These are phyloP conservation scores for Scleropages formosus DNA, from an alignment of 2,797 vertebrate genomes.

Conservation along the genomic window DNA sequence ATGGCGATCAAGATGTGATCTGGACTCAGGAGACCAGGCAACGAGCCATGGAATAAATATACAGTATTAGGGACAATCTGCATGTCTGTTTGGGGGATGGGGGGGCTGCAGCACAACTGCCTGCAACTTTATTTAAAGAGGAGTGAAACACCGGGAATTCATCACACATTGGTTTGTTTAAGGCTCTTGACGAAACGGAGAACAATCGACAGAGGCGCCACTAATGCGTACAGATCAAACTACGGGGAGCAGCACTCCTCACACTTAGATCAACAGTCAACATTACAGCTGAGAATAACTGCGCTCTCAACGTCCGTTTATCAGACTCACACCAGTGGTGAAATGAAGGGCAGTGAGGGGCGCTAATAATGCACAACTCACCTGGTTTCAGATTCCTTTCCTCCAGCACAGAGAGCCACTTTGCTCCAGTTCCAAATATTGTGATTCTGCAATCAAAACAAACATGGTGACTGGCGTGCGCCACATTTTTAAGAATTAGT, in stretches of 20 bases:
- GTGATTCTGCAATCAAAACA: slow-evolving; percentile 77
- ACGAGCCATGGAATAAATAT: slow-evolving; percentile 26
- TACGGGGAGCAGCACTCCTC: neutral
- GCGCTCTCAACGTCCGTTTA: neutral
- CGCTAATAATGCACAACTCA: slow-evolving; percentile 57
- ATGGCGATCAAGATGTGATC: slow-evolving; percentile 28
- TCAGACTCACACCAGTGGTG: too few relatives aligned
- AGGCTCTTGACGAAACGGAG: neutral
- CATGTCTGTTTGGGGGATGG: slow-evolving; percentile 23
- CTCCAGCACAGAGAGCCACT: slow-evolving; percentile 90
- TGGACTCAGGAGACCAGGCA: slow-evolving; percentile 18
- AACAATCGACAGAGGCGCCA: neutral
- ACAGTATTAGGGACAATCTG: slow-evolving; percentile 30
- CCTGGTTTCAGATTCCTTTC: slow-evolving; percentile 86
- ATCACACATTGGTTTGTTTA: neutral
- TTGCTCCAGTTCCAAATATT: slow-evolving; percentile 89
- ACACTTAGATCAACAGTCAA: neutral
- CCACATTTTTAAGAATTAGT: too few relatives aligned
- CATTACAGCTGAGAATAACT: neutral
- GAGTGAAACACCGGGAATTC: neutral
- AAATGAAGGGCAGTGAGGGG: too few relatives aligned
- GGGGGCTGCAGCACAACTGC: slow-evolving; percentile 2
- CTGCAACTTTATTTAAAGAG: slow-evolving; percentile 13
- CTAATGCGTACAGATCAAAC: too few relatives aligned
- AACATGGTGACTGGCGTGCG: too few relatives aligned